Conservation (phyloP, 2,797 vertebrate species). For the Myotis vivesi region DNA sequence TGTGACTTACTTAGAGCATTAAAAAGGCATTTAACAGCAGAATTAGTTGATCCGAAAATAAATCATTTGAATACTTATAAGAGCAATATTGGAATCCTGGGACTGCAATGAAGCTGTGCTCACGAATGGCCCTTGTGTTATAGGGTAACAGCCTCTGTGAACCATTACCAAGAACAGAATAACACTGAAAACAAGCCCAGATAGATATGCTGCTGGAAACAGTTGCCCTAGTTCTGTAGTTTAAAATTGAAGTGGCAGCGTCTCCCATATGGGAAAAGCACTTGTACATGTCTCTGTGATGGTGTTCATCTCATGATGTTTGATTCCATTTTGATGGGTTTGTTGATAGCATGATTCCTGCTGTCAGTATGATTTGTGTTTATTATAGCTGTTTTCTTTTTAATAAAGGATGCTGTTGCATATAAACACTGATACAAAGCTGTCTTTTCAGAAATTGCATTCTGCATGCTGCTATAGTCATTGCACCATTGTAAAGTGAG, state of each 20-base stretch:
- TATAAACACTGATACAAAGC: conserved; percentile 57
- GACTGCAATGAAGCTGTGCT: conserved; percentile 41
- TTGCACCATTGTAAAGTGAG: conserved; percentile 5
- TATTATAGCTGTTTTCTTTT: conserved; percentile 67
- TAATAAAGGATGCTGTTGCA: conserved; percentile 65
- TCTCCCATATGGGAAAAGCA: conserved; percentile 52
- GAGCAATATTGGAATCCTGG: neutral
- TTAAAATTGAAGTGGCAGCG: conserved; percentile 53
- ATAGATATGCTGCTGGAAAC: conserved; percentile 46
- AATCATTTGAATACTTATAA: conserved; percentile 36
- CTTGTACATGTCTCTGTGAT: conserved; percentile 36
- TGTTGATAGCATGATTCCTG: conserved; percentile 55
- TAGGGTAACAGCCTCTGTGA: neutral
- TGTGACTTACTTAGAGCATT: conserved; percentile 37
- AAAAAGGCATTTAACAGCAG: conserved; percentile 12
- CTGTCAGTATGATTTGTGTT: conserved; percentile 68
- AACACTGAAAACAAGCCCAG: neutral
- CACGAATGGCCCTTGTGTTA: conserved; percentile 5
- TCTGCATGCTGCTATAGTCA: conserved; percentile 7
- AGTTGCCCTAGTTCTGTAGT: conserved; percentile 50
- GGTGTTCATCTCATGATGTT: conserved; percentile 54
- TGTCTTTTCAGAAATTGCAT: conserved; percentile 61
- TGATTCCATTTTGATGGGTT: conserved; percentile 66
- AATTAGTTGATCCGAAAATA: conserved; percentile 19
- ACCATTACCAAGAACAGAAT: conserved; percentile 36